Base-by-base conservation (phyloP, 2,113 vertebrate genomes). In the Phaethon lepturus region DNA sequence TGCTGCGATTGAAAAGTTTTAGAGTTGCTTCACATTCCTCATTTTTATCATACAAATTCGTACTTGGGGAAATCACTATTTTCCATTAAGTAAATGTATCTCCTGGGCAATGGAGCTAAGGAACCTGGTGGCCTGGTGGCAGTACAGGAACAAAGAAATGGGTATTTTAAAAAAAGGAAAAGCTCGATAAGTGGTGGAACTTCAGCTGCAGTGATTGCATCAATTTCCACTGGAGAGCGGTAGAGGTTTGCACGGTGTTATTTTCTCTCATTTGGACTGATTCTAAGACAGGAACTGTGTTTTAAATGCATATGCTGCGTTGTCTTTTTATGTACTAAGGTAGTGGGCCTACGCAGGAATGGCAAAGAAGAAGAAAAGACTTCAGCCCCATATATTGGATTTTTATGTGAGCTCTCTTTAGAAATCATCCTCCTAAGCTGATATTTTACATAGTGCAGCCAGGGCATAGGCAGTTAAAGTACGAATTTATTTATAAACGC, bases 171-270 rank as follows among this genome's bases (percentile, higher is more conserved):
- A 69, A 92, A 55, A n/a, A 9, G 23, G 11, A 71, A 63, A 74
- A 52, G 33, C 73, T 50, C 47, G 28, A 69, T 42, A 63, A 73
- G 13, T 15, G 42, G 16, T 24, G 29, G 14, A n/a, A 38, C 31
- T 45, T 23, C 7, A 42, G 5, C 53, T 13, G 28, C 3, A 11
- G 50, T 35, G 66, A 31, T 64, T 55, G 67, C 69, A 8, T 22
- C 69, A 4, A 35, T 82, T 79, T 90, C 96, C 96, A 95, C 94
- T 94, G 88, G 91, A 94, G 96, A 93, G 96, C 96, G 92, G 90
- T 3, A 95, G 90, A 94, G 87, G 5, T 33, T 95, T 73, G 52
- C 25, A 16, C 28, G 49, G 55, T 9, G 2, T 83, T 13, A 10
- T 25, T 86, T 75, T 25, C 15, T 53, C n/a, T 81, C 35, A 10